These are phyloP conservation scores for Mythimna ferrago DNA, from an alignment of 2,888 invertebrate species.

Conservation along the genomic window DNA sequence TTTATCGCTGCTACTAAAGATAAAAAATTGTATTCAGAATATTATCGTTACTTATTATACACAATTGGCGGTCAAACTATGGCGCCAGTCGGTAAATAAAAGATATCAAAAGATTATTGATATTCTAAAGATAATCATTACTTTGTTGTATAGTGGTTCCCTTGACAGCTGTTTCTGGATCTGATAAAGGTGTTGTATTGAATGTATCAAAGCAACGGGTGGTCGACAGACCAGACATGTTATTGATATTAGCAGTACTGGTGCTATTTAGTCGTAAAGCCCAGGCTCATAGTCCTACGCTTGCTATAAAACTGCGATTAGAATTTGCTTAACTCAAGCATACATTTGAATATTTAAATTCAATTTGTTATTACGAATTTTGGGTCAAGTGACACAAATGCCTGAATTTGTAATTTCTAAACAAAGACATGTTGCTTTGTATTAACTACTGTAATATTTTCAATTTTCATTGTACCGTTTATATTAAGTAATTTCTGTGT, in stretches of 20 bases:
- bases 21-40: constrained; percentile 63
- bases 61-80: constrained; percentile 74
- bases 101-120: constrained; percentile 55
- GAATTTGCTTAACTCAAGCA: constrained; percentile 31
- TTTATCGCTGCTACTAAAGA: constrained; percentile 66
- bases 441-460: neutral
- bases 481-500: neutral
- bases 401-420: constrained; percentile 12
- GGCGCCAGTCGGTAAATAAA: constrained; percentile 77
- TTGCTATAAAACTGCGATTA: constrained; percentile 45
- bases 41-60: constrained; percentile 71
- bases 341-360: constrained; percentile 46
- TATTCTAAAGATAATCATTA: constrained; percentile 59
- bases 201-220: constrained; percentile 41
- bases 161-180: constrained; percentile 51
- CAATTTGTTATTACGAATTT: constrained; percentile 19
- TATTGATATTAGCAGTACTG: constrained; percentile 34
- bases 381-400: constrained; percentile 1
- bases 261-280: constrained; percentile 39
- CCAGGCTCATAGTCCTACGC: constrained; percentile 33
- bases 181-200: constrained; percentile 50
- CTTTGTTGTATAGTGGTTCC: constrained; percentile 37
- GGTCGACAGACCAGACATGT: constrained; percentile 32
- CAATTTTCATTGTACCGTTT: neutral
- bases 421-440: neutral